phyloP scores from a whole-genome alignment of 2,888 invertebrate genomes.

The Strigamia crassipes region DNA sequence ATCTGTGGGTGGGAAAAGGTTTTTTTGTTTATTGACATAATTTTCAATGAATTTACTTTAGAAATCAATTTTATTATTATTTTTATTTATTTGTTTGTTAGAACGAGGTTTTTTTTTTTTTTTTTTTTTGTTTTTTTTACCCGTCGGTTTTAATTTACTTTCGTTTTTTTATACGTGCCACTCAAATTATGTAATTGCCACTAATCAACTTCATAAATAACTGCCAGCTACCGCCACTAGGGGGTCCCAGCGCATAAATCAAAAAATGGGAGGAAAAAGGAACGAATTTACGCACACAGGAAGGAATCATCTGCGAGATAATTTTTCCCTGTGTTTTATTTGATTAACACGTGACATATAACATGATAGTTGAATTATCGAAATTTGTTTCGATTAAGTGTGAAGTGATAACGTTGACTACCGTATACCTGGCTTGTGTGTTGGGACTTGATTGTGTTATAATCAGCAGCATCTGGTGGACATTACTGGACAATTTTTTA shows the following conservation, averaged over 20 bases:
- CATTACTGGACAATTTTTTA: too few relatives aligned
- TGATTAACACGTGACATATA: too few relatives aligned
- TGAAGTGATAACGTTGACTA: too few relatives aligned
- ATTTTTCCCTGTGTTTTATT: too few relatives aligned
- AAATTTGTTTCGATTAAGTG: too few relatives aligned
- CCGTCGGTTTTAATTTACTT: background rate
- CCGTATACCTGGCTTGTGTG: too few relatives aligned
- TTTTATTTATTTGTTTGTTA: background rate
- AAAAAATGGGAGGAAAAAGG: background rate
- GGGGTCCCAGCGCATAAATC: background rate
- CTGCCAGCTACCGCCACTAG: background rate
- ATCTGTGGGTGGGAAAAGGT: too few relatives aligned
- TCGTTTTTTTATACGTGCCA: background rate
- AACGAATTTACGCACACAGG: background rate
- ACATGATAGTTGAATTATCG: too few relatives aligned
- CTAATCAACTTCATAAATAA: constrained; percentile 22
- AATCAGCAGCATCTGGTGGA: too few relatives aligned
- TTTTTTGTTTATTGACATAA: background rate
- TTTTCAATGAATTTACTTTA: background rate
- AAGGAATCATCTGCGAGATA: too few relatives aligned
- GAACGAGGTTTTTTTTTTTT: background rate
- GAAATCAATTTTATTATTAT: background rate
- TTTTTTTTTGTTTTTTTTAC: too few relatives aligned
- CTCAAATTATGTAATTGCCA: constrained; percentile 41
- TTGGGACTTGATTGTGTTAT: too few relatives aligned